These are phyloP conservation scores for Malthinus flaveolus DNA, from an alignment of 2,888 invertebrate species.

Conservation along the genomic window DNA sequence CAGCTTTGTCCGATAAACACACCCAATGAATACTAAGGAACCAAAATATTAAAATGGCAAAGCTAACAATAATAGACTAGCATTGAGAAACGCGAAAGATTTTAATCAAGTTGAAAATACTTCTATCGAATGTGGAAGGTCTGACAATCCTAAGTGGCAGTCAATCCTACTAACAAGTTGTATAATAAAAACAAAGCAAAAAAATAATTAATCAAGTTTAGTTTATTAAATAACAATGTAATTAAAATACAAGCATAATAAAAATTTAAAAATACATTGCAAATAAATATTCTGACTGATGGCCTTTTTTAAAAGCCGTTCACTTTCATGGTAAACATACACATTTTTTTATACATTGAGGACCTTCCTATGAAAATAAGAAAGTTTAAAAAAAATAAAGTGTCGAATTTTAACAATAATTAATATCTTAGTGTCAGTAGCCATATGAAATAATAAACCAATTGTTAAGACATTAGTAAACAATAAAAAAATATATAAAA, in stretches of 20 bases:
- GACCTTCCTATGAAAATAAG: constrained; percentile 39
- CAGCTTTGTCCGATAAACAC: no score
- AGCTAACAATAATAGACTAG: no score
- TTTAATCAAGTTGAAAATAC: no score
- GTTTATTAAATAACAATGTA: constrained; percentile 55
- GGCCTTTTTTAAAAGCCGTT: constrained; percentile 42
- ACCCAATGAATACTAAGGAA: no score
- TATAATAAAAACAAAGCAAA: not conserved
- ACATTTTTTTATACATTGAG: constrained; percentile 15
- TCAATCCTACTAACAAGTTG: no score
- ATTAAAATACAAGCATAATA: constrained; percentile 52
- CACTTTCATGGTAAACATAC: constrained; percentile 47
- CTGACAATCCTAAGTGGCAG: no score
- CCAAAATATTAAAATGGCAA: no score
- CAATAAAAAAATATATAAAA: constrained; percentile 43
- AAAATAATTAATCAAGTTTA: constrained; percentile 52
- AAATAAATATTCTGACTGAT: constrained; percentile 43
- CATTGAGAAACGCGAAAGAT: no score
- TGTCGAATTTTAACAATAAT: constrained; percentile 16
- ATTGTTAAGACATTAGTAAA: constrained; percentile 27
- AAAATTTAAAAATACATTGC: constrained; percentile 42
- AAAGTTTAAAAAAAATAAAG: constrained; percentile 15
- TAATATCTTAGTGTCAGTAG: constrained; percentile 29
- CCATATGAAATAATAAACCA: constrained; percentile 16
- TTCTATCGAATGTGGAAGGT: no score